Evolutionary conservation across 37 sponge, comb jelly and placozoan genomes (phyloP).

Genomic region (Ephydatia muelleri): DNA sequence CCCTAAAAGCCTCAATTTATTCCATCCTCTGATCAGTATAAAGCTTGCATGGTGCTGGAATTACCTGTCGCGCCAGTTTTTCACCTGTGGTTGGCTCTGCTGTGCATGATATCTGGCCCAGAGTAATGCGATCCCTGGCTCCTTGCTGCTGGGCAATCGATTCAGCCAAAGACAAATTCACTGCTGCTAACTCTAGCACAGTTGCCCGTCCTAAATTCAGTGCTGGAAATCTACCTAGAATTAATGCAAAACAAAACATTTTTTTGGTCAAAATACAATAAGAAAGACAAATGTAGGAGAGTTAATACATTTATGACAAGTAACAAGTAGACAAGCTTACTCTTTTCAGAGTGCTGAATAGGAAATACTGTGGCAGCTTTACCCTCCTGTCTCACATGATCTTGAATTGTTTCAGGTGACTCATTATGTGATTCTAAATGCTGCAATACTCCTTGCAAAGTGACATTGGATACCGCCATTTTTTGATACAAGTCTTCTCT

Average conservation of each 20-base stretch:
- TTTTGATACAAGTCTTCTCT: not conserved
- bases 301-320: not conserved
- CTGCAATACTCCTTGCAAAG: slow-evolving; percentile 6
- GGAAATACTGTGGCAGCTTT: slow-evolving; percentile 19
- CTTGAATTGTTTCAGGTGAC: not conserved
- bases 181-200: slow-evolving; percentile 24
- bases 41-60: not conserved
- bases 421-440: not conserved
- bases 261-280: not conserved
- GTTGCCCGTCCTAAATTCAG: not conserved
- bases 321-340: not conserved
- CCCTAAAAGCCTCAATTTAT: no score
- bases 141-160: not conserved
- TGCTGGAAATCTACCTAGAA: not conserved
- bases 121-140: not conserved
- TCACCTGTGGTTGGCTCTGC: slow-evolving; percentile 36
- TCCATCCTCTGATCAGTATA: not conserved
- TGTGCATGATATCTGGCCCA: not conserved
- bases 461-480: not conserved
- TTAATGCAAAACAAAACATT: not conserved
- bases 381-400: not conserved
- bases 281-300: not conserved
- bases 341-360: slow-evolving; percentile 5
- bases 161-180: not conserved
- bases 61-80: slow-evolving; percentile 34